These are phyloP conservation scores for Lissonota sp. DNA, from an alignment of 2,888 invertebrate species.

Conservation along the genomic window DNA sequence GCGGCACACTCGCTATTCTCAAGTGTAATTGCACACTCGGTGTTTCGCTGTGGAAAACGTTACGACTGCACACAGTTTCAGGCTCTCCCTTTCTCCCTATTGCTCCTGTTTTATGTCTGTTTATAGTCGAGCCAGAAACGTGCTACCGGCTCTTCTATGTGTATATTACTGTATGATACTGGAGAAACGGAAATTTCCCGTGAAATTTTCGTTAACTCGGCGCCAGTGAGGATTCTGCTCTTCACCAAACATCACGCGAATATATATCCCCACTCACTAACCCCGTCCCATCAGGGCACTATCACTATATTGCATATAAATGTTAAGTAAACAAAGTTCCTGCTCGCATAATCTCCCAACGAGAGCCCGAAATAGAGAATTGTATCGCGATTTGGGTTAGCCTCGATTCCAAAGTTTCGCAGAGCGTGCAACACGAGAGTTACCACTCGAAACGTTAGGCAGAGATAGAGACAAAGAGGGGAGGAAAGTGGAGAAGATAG, in stretches of 20 bases:
- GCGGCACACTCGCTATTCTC: slow-evolving; percentile 20
- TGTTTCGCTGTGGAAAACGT: slow-evolving; percentile 37
- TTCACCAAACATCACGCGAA: slow-evolving; percentile 52
- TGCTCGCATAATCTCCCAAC: slow-evolving; percentile 56
- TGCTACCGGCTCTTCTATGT: slow-evolving; percentile 34
- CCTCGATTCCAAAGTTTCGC: slow-evolving; percentile 63
- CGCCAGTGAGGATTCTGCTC: slow-evolving; percentile 53
- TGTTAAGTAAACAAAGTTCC: slow-evolving; percentile 62
- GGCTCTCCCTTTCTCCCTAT: not conserved
- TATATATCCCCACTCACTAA: slow-evolving; percentile 28
- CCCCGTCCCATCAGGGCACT: slow-evolving; percentile 23
- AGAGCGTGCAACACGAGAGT: slow-evolving; percentile 50
- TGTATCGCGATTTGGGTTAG: slow-evolving; percentile 67
- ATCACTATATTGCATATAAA: slow-evolving; percentile 12
- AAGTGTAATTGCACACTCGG: slow-evolving; percentile 56
- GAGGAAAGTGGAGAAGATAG: not conserved
- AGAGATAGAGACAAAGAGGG: not conserved
- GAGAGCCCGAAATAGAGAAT: slow-evolving; percentile 52
- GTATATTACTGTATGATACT: slow-evolving; percentile 10
- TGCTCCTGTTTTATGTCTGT: slow-evolving; percentile 36
- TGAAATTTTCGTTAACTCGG: slow-evolving; percentile 64
- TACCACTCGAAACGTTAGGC: not conserved
- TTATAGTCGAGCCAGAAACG: slow-evolving; percentile 58
- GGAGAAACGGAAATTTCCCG: slow-evolving; percentile 62
- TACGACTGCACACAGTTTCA: slow-evolving; percentile 49